A percentile compares a stretch with the other conserved stretches of the same genome.
These are phyloP conservation scores for Mixornis gularis DNA, from an alignment of 2,113 vertebrate genomes.

Conservation along the genomic window DNA sequence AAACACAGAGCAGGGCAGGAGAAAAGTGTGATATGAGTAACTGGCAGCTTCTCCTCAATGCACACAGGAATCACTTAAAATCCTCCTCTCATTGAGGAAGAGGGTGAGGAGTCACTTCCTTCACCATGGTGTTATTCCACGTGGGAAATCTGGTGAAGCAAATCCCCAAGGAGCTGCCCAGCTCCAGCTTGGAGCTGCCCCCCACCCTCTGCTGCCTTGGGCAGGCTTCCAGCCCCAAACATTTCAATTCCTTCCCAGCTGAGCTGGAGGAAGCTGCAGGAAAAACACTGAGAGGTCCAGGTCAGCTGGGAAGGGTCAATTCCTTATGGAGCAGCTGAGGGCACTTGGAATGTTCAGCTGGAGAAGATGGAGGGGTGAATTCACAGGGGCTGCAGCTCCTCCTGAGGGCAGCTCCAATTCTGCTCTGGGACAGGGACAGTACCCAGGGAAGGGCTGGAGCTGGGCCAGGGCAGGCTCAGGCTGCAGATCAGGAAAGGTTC, in stretches of 20 bases:
- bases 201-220: no score
- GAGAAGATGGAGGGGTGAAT: neutral
- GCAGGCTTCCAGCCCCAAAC: neutral
- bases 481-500: neutral
- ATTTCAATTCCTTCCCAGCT: neutral
- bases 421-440: neutral
- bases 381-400: neutral
- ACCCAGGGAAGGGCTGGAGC: neutral
- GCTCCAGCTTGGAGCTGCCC: neutral
- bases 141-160: neutral
- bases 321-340: neutral
- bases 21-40: neutral
- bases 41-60: neutral
- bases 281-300: neutral
- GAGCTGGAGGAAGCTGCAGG: neutral
- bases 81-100: neutral
- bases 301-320: neutral
- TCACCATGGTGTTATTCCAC: neutral
- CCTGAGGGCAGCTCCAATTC: fast-evolving
- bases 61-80: neutral
- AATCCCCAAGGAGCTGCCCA: neutral
- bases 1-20: neutral
- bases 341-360: neutral
- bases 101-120: neutral
- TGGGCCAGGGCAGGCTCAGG: neutral